phyloP scores from a whole-genome alignment of 2,113 vertebrate genomes.

The Aldabrachelys gigantea region DNA sequence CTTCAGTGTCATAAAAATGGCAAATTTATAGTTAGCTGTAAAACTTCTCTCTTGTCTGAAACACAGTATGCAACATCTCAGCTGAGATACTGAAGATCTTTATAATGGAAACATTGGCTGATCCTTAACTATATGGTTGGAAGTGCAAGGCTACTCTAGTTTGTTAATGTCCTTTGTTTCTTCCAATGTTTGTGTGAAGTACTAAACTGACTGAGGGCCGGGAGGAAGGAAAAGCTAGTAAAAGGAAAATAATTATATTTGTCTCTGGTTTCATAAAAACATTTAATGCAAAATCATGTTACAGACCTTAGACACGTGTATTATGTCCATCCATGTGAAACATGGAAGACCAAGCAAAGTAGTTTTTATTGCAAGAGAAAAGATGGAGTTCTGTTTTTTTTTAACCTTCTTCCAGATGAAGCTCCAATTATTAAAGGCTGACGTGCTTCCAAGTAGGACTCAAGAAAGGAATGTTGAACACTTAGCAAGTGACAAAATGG shows the following conservation, averaged over 20 bases:
- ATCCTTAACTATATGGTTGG: constrained; percentile 48
- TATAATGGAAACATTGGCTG: constrained; percentile 67
- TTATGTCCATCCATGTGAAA: not conserved
- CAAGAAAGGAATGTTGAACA: not conserved
- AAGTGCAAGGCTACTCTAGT: not conserved
- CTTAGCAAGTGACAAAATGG: not conserved
- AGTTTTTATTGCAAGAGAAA: not conserved
- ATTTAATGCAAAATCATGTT: not conserved
- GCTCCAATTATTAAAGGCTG: not conserved
- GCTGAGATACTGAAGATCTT: constrained; percentile 65
- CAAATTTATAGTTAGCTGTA: constrained; percentile 43
- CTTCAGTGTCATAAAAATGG: constrained; percentile 45
- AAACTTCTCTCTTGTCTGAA: constrained; percentile 63
- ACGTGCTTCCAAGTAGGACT: not conserved
- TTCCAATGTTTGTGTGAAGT: constrained; percentile 44
- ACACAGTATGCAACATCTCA: constrained; percentile 69
- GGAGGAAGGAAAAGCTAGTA: constrained; percentile 19
- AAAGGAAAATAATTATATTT: not conserved
- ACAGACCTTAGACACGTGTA: not conserved
- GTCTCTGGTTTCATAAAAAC: not conserved
- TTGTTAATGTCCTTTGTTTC: not conserved
- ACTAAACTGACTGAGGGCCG: constrained; percentile 18
- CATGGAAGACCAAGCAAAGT: not conserved
- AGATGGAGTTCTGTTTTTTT: not conserved
- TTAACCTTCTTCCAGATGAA: not conserved